These are phyloP conservation scores for Tupaia chinensis DNA, from an alignment of 2,113 vertebrate genomes.

Conservation along the genomic window DNA sequence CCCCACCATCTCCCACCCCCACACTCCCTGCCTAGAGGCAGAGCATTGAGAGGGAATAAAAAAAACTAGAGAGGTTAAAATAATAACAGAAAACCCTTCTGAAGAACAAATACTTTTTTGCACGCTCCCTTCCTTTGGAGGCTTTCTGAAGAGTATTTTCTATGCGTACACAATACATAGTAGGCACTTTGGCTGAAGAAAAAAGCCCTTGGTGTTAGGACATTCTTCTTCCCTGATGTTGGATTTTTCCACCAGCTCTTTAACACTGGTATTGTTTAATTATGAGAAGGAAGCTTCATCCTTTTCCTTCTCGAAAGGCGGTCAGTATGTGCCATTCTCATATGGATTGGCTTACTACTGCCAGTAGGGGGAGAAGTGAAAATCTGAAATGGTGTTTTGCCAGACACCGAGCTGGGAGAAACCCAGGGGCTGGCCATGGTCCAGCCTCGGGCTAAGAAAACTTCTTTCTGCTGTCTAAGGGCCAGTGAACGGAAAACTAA, in stretches of 20 bases:
- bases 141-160: background rate
- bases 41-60: background rate
- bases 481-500: conserved; percentile 12
- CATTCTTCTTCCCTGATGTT: conserved; percentile 13
- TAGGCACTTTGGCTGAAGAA: background rate
- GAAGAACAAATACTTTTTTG: conserved; percentile 1
- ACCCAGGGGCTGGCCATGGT: background rate
- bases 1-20: background rate
- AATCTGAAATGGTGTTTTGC: background rate
- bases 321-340: background rate
- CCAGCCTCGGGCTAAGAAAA: conserved; percentile 39
- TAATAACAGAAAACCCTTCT: conserved; percentile 46
- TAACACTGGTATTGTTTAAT: conserved; percentile 28
- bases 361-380: conserved; percentile 36
- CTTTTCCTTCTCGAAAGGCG: conserved; percentile 1
- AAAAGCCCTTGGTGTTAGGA: background rate
- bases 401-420: background rate
- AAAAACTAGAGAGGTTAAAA: conserved; percentile 48
- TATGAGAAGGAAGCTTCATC: conserved; percentile 18
- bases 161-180: background rate
- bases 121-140: background rate
- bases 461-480: background rate
- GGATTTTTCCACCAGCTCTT: conserved; percentile 11
- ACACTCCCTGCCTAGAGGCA: conserved; percentile 22
- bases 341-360: conserved; percentile 17